phyloP scores from a whole-genome alignment of 2,113 vertebrate species.

The Platysternon megacephalum region DNA sequence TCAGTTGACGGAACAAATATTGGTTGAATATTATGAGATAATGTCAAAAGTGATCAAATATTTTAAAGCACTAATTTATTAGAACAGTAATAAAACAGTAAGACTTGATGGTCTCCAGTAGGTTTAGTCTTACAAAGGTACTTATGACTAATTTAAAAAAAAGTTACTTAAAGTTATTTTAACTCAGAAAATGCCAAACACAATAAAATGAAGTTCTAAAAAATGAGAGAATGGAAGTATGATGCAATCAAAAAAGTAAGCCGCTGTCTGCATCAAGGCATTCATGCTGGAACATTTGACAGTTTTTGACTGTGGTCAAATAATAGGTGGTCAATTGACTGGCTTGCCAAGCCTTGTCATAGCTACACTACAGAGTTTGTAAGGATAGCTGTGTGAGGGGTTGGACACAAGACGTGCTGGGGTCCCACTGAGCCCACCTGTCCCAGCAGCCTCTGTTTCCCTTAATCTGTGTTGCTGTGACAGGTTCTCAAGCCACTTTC shows the following conservation, averaged over 20 bases:
- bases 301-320: neutral
- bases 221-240: neutral
- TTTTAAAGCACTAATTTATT: neutral
- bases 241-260: neutral
- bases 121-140: neutral
- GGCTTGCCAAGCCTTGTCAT: neutral
- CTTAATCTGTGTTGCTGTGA: too few relatives aligned
- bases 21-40: neutral
- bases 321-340: neutral
- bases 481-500: too few relatives aligned
- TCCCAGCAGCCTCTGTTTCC: too few relatives aligned
- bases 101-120: neutral
- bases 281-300: neutral
- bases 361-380: neutral
- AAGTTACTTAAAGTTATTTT: neutral
- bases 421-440: too few relatives aligned
- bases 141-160: neutral
- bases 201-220: neutral
- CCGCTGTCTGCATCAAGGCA: neutral
- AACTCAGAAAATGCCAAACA: neutral
- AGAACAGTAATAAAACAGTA: neutral
- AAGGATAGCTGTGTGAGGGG: neutral
- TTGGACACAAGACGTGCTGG: too few relatives aligned
- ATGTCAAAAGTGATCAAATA: neutral
- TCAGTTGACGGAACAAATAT: neutral